phyloP scores from a whole-genome alignment of 2,113 vertebrate genomes.

The Catharus fuscescens region DNA sequence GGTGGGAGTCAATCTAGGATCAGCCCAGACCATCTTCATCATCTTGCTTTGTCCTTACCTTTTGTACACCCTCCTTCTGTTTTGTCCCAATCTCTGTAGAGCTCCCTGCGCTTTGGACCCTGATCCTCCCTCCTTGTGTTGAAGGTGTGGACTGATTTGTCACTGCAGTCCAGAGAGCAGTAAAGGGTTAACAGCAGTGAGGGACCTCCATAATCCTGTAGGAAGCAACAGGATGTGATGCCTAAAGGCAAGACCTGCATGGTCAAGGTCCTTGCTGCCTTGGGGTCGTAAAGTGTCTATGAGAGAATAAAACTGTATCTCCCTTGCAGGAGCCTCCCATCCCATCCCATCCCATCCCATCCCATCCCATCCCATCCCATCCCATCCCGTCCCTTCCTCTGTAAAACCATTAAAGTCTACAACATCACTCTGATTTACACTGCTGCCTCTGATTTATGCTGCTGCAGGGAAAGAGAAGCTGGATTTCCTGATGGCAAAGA shows the following conservation, averaged over 20 bases:
- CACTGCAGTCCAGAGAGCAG: neutral
- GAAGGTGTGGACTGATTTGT: neutral
- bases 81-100: neutral
- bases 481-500: neutral
- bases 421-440: neutral
- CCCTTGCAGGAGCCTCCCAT: neutral
- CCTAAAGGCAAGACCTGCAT: neutral
- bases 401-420: accelerated
- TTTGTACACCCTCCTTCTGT: neutral
- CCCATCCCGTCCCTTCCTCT: neutral
- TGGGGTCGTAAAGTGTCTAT: neutral
- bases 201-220: neutral
- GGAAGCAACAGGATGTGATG: neutral
- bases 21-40: neutral
- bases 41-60: neutral
- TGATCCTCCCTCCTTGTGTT: neutral
- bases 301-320: neutral
- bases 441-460: accelerated
- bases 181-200: neutral
- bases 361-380: neutral
- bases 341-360: neutral
- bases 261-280: neutral
- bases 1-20: neutral
- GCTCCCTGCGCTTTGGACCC: neutral
- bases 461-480: neutral